Conservation (phyloP, 2,113 vertebrate species). For the Gallinago jamesoni region DNA sequence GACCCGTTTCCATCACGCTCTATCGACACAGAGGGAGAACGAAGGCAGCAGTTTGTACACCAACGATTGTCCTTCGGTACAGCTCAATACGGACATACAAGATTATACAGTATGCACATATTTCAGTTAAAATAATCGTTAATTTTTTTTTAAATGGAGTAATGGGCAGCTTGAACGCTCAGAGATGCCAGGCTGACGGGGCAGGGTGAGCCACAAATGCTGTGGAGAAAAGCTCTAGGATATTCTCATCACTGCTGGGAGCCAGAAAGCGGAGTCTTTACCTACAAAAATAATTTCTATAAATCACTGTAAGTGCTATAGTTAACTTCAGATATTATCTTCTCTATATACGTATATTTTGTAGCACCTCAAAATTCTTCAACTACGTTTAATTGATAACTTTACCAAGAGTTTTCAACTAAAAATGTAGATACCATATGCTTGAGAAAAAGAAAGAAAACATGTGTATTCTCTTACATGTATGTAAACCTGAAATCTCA, state of each 20-base stretch:
- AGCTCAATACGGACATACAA: not conserved
- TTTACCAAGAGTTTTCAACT: not conserved
- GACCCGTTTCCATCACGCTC: not conserved
- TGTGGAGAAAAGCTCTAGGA: not conserved
- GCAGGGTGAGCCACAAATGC: not conserved
- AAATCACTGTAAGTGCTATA: not conserved
- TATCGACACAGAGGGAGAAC: accelerated
- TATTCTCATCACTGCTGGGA: not conserved
- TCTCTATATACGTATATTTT: not conserved
- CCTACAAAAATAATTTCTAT: not conserved
- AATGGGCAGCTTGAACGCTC: not conserved
- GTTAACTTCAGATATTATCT: not conserved
- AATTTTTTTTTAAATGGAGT: not conserved
- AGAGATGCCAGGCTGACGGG: not conserved
- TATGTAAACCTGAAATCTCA: not conserved
- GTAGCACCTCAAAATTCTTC: not conserved
- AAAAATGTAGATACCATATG: not conserved
- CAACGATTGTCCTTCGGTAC: accelerated
- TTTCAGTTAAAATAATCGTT: not conserved
- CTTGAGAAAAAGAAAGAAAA: not conserved
- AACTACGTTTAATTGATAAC: not conserved
- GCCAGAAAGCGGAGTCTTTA: not conserved
- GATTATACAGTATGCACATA: not conserved
- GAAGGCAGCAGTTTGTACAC: not conserved
- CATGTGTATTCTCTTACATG: not conserved